Evolutionary conservation across 2,888 invertebrate genomes (phyloP).

Genomic region (Tinea pellionella): DNA sequence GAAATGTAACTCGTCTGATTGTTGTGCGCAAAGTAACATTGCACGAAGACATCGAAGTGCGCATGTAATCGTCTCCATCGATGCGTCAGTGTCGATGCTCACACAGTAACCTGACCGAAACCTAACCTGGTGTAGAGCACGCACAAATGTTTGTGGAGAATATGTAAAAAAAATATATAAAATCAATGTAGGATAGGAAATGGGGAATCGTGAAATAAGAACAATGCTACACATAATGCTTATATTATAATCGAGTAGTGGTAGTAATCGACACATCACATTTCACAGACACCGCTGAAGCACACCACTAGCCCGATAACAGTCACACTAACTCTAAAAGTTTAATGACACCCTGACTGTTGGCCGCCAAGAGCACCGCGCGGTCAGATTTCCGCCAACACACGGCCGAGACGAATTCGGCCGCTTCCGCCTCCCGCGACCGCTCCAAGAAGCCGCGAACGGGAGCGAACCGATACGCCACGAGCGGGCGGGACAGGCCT

Average conservation of each 20-base stretch:
- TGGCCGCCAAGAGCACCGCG: conserved; percentile 86
- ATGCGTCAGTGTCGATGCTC: conserved; percentile 68
- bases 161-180: too few species aligned
- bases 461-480: conserved; percentile 89
- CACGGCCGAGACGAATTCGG: conserved; percentile 95
- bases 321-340: conserved; percentile 81
- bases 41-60: conserved; percentile 90
- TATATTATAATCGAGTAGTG: background rate
- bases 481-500: conserved; percentile 86
- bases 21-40: conserved; percentile 86
- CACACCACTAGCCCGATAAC: background rate
- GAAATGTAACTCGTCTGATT: conserved; percentile 78
- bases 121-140: conserved; percentile 20
- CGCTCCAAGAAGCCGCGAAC: conserved; percentile 79
- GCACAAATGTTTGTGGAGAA: too few species aligned
- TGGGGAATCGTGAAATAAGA: too few species aligned
- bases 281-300: too few species aligned
- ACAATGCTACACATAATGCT: too few species aligned
- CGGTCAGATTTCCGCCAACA: conserved; percentile 90
- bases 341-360: conserved; percentile 94
- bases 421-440: conserved; percentile 87
- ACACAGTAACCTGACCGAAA: conserved; percentile 15
- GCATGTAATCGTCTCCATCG: conserved; percentile 81
- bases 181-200: background rate
- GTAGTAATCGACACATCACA: background rate